Percentiles rank a stretch among this genome's conserved stretches.
phyloP scores from a whole-genome alignment of 2,113 vertebrate species.

The Syngnathoides biaculeatus region DNA sequence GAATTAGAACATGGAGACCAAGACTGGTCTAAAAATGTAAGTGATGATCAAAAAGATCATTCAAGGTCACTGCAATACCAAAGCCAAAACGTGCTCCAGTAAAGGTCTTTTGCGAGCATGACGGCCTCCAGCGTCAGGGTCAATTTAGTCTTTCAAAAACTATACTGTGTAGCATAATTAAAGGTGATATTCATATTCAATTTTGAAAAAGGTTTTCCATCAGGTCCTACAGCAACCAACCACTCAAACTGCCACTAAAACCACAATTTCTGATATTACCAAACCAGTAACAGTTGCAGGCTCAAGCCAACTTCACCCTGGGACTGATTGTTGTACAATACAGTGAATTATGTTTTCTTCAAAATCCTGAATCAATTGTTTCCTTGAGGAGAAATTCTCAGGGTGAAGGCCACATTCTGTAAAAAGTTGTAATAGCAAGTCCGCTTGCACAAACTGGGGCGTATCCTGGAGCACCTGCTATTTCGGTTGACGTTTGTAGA shows the following conservation, averaged over 20 bases:
- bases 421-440: not conserved
- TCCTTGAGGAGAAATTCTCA: not conserved
- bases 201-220: no score
- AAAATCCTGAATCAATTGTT: not conserved
- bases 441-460: not conserved
- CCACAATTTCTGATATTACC: not conserved
- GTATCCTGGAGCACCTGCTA: not conserved
- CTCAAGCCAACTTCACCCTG: not conserved
- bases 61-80: conserved; percentile 2
- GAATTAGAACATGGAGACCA: conserved; percentile 6
- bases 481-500: conserved; percentile 4
- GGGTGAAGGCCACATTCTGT: not conserved
- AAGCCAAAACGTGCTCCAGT: not conserved
- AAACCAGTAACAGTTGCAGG: not conserved
- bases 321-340: not conserved
- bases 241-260: not conserved
- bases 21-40: conserved; percentile 18
- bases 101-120: not conserved
- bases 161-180: no score
- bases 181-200: no score
- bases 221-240: no score
- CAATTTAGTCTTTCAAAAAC: no score
- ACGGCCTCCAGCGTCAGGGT: not conserved
- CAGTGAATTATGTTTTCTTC: not conserved
- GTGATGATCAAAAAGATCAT: not conserved